phyloP scores from a whole-genome alignment of 2,797 vertebrate genomes.

The Enteromius paludinosus region DNA sequence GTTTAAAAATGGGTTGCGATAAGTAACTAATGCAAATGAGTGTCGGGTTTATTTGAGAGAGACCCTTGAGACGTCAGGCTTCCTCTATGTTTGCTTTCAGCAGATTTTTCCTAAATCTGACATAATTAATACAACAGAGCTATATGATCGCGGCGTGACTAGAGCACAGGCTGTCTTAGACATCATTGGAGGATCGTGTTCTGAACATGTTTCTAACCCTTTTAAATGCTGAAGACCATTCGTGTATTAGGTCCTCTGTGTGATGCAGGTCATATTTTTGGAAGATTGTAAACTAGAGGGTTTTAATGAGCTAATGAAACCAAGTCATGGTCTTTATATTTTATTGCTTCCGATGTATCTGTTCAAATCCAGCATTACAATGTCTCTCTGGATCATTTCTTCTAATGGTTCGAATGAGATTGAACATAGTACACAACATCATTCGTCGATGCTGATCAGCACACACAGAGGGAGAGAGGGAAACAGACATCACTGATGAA shows the following conservation, averaged over 20 bases:
- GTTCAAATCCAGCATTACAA: constrained; percentile 25
- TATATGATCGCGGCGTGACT: neutral
- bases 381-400: constrained; percentile 1
- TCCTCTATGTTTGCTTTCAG: neutral
- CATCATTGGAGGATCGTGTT: neutral
- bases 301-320: constrained; percentile 33
- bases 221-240: neutral
- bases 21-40: constrained; percentile 33
- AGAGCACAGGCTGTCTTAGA: neutral
- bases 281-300: neutral
- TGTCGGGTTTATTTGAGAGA: constrained; percentile 2
- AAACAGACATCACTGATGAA: too few relatives aligned
- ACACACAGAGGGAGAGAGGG: too few relatives aligned
- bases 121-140: neutral
- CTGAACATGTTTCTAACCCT: neutral
- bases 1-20: constrained; percentile 29
- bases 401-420: constrained; percentile 28
- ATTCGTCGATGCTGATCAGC: neutral
- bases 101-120: neutral
- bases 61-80: neutral
- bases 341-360: constrained; percentile 7
- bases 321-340: constrained; percentile 20
- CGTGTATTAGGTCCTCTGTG: neutral
- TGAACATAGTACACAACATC: constrained; percentile 6
- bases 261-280: neutral